phyloP scores from a whole-genome alignment of 2,888 invertebrate genomes.

The Drosophila eohydei region DNA sequence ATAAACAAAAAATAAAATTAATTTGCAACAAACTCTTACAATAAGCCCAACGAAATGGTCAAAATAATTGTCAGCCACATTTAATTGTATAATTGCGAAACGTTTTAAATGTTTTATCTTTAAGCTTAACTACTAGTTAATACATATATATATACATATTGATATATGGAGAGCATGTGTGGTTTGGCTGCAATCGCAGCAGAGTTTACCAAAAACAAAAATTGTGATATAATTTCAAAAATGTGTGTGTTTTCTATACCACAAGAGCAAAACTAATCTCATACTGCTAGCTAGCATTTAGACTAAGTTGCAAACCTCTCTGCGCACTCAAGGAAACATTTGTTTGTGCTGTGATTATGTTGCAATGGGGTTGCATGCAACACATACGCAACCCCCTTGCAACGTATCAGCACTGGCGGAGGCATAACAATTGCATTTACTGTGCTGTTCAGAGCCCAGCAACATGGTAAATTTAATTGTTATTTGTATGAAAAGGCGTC shows the following conservation, averaged over 20 bases:
- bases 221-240: constrained; percentile 80
- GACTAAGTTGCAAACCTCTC: constrained; percentile 37
- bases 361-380: constrained; percentile 67
- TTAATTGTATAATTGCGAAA: constrained; percentile 27
- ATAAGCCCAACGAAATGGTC: constrained; percentile 57
- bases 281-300: constrained; percentile 35
- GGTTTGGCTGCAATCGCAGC: constrained; percentile 47
- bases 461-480: constrained; percentile 79
- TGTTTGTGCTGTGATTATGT: constrained; percentile 56
- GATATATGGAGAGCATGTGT: constrained; percentile 21
- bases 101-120: constrained; percentile 62
- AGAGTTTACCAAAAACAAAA: constrained; percentile 39
- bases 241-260: constrained; percentile 70
- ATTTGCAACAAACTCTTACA: constrained; percentile 21
- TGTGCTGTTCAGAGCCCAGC: constrained; percentile 81
- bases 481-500: constrained; percentile 23
- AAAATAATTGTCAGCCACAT: constrained; percentile 44
- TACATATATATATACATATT: neutral
- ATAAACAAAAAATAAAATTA: neutral
- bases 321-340: constrained; percentile 23
- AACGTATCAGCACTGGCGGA: constrained; percentile 26
- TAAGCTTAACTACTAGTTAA: constrained; percentile 63
- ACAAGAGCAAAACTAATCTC: constrained; percentile 36
- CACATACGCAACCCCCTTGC: constrained; percentile 43
- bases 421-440: constrained; percentile 67